A percentile compares a stretch with the other conserved stretches of the same genome.
Conservation (phyloP, 1,140 invertebrate species). For the Megathymus violae region DNA sequence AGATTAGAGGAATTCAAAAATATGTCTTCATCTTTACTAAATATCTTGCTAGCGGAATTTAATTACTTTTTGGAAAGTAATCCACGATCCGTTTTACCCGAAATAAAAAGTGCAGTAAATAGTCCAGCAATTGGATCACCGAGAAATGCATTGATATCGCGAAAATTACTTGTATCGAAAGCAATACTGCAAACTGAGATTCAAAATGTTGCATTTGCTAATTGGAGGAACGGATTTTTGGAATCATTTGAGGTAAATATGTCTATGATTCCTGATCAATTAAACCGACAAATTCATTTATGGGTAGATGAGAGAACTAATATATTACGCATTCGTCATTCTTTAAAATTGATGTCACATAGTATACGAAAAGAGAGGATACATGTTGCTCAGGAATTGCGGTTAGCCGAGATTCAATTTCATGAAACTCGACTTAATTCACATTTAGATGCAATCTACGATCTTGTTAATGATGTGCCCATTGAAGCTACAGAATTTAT, state of each 20-base stretch:
- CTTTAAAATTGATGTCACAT: conserved; percentile 61
- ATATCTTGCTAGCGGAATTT: conserved; percentile 59
- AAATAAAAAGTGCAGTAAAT: conserved; percentile 33
- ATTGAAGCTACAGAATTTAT: conserved; percentile 51
- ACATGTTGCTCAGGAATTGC: conserved; percentile 49
- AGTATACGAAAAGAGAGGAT: conserved; percentile 60
- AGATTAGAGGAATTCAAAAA: conserved; percentile 63
- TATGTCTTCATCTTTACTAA: conserved; percentile 45
- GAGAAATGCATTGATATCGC: conserved; percentile 21
- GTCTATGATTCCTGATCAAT: conserved; percentile 48
- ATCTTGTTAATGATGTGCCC: conserved; percentile 53
- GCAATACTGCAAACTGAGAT: conserved; percentile 58
- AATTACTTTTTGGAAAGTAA: conserved; percentile 60
- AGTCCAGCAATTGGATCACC: conserved; percentile 19
- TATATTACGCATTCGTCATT: conserved; percentile 57
- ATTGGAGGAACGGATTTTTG: conserved; percentile 67
- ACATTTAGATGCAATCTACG: conserved; percentile 59
- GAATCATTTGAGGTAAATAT: conserved; percentile 61
- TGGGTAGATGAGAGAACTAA: conserved; percentile 58
- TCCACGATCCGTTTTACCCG: conserved; percentile 39
- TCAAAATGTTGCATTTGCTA: conserved; percentile 55
- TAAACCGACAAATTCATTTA: conserved; percentile 49
- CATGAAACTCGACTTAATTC: conserved; percentile 59
- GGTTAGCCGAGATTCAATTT: conserved; percentile 52
- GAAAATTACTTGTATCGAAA: conserved; percentile 45